A percentile compares a stretch with the other conserved stretches of the same genome.
These are phyloP conservation scores for Rhyacichthys aspro DNA, from an alignment of 2,797 vertebrate species.

Conservation along the genomic window DNA sequence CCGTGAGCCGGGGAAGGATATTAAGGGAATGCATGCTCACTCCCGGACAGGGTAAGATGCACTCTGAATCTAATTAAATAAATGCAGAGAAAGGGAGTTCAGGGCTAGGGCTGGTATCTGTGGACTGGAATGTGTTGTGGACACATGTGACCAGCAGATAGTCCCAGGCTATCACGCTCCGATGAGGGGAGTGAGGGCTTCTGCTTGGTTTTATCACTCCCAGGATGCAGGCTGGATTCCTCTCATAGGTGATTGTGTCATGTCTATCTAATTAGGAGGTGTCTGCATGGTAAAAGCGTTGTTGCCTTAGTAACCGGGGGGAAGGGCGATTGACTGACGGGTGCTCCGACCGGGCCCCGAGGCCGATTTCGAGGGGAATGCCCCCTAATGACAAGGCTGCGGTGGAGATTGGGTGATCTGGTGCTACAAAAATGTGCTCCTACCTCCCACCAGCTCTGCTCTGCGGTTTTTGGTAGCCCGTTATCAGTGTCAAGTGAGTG, in stretches of 20 bases:
- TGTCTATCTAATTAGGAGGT: conserved; percentile 72
- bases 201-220: conserved; percentile 56
- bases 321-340: conserved; percentile 50
- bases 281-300: conserved; percentile 53
- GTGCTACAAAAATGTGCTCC: conserved; percentile 61
- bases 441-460: conserved; percentile 60
- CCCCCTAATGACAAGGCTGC: conserved; percentile 76
- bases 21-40: conserved; percentile 62
- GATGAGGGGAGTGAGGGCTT: conserved; percentile 42
- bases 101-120: conserved; percentile 56
- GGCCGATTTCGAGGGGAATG: conserved; percentile 69
- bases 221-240: conserved; percentile 56
- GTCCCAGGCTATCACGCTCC: conserved; percentile 56
- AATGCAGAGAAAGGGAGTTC: conserved; percentile 44
- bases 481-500: conserved; percentile 65
- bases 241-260: conserved; percentile 66
- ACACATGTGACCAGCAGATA: conserved; percentile 60
- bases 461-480: conserved; percentile 55
- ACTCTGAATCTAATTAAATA: conserved; percentile 59
- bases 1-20: conserved; percentile 63
- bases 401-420: conserved; percentile 58
- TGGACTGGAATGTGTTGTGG: conserved; percentile 62
- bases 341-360: conserved; percentile 27
- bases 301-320: conserved; percentile 68
- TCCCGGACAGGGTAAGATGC: conserved; percentile 73